These are phyloP conservation scores for Hirudinaria manillensis DNA, from an alignment of 2,888 invertebrate species.

Conservation along the genomic window DNA sequence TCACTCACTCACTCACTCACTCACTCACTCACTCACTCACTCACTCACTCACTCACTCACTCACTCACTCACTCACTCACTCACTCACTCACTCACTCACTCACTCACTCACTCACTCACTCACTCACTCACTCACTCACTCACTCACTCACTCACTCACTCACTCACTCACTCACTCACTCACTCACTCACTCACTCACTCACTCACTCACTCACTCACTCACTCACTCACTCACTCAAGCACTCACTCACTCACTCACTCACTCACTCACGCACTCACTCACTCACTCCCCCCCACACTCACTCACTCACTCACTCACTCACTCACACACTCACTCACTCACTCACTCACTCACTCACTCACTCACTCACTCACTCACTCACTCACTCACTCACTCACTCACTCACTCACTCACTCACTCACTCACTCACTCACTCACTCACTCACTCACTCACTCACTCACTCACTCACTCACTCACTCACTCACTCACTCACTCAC, in stretches of 20 bases:
- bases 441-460: slow-evolving; percentile 37
- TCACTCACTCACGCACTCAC: background rate
- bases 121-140: slow-evolving; percentile 37
- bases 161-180: slow-evolving; percentile 23
- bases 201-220: slow-evolving; percentile 30
- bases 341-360: slow-evolving; percentile 27
- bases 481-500: slow-evolving; percentile 33
- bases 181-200: slow-evolving; percentile 17
- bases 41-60: slow-evolving; percentile 27
- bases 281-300: background rate
- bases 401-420: slow-evolving; percentile 28
- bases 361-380: slow-evolving; percentile 29
- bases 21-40: slow-evolving; percentile 29
- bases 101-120: slow-evolving; percentile 37
- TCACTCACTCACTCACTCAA: slow-evolving; percentile 36
- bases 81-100: slow-evolving; percentile 37
- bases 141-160: slow-evolving; percentile 33
- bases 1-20: slow-evolving; percentile 27
- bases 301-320: slow-evolving; percentile 7
- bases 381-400: slow-evolving; percentile 27
- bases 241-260: slow-evolving; percentile 30
- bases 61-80: slow-evolving; percentile 28
- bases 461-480: slow-evolving; percentile 37
- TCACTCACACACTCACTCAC: slow-evolving; percentile 26
- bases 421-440: slow-evolving; percentile 37